These are phyloP conservation scores for Echinarachnius parma DNA, from an alignment of 53 echinoderm and acorn worm genomes.

Conservation along the genomic window DNA sequence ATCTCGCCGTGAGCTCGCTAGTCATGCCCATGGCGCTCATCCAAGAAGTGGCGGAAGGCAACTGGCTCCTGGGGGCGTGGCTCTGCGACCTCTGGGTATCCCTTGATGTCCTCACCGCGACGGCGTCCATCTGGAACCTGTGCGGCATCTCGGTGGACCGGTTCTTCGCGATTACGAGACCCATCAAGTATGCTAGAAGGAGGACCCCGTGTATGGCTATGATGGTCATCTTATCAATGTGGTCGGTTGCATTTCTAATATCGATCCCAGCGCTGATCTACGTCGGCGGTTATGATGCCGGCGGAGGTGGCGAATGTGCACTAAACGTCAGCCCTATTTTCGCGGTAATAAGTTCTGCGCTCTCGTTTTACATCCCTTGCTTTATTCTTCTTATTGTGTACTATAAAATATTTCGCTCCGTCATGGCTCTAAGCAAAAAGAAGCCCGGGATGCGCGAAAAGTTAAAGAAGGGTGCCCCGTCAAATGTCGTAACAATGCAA, in stretches of 20 bases:
- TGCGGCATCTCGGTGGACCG: constrained; percentile 82
- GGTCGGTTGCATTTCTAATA: constrained; percentile 71
- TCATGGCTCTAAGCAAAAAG: constrained; percentile 73
- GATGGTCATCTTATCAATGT: constrained; percentile 54
- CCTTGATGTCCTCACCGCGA: constrained; percentile 72
- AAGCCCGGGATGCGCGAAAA: constrained; percentile 43
- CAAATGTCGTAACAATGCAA: constrained; percentile 40
- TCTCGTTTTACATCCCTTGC: constrained; percentile 95
- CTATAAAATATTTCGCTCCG: constrained; percentile 97
- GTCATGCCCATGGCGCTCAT: constrained; percentile 83
- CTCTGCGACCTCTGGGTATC: constrained; percentile 82
- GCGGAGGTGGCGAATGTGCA: constrained; percentile 48
- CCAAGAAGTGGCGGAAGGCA: constrained; percentile 67
- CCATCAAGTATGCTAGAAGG: constrained; percentile 75
- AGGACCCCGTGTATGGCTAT: constrained; percentile 80
- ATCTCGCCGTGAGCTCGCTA: constrained; percentile 68
- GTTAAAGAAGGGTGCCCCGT: constrained; percentile 11
- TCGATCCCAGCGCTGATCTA: constrained; percentile 84
- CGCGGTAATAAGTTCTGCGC: constrained; percentile 76
- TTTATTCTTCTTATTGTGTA: constrained; percentile 88
- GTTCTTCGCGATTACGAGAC: constrained; percentile 75
- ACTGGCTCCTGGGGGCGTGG: constrained; percentile 73
- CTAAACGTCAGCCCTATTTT: constrained; percentile 86
- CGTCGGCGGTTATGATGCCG: constrained; percentile 73
- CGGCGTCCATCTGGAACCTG: constrained; percentile 83